Evolutionary conservation across 1,140 invertebrate genomes (phyloP).

Genomic region (Drosophila tani): DNA sequence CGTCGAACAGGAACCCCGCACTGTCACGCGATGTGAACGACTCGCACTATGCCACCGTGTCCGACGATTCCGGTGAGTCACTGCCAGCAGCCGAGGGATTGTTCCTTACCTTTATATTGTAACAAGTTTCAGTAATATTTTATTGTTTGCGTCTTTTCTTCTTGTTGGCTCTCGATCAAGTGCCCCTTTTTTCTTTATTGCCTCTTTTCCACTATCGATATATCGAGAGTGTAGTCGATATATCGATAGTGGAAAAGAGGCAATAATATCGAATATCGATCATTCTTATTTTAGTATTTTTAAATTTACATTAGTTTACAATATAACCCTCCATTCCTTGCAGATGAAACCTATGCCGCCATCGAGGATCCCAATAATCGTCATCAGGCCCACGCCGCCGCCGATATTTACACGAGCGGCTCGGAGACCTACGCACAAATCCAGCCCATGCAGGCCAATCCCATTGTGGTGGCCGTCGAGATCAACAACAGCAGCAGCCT

Average conservation of each 20-base stretch:
- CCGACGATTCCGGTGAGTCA: conserved; percentile 91
- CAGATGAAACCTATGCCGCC: conserved; percentile 95
- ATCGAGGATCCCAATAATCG: conserved; percentile 92
- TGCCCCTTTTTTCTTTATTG: too few relatives aligned
- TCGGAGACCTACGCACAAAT: conserved; percentile 96
- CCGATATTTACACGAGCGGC: conserved; percentile 89
- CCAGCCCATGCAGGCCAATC: conserved; percentile 87
- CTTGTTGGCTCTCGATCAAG: too few relatives aligned
- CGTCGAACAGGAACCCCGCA: conserved; percentile 84
- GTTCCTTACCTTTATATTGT: not conserved
- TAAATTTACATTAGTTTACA: too few relatives aligned
- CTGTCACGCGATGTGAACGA: conserved; percentile 84
- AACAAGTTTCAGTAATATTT: too few relatives aligned
- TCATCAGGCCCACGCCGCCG: conserved; percentile 85
- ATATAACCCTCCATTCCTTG: not conserved
- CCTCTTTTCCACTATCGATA: too few relatives aligned
- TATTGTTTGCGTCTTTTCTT: too few relatives aligned
- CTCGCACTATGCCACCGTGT: conserved; percentile 93
- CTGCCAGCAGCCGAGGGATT: not conserved
- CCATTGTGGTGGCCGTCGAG: conserved; percentile 86
- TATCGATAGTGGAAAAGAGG: too few relatives aligned
- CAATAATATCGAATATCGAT: too few relatives aligned
- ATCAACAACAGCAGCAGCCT: conserved; percentile 81
- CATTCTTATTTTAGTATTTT: too few relatives aligned
- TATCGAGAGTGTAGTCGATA: too few relatives aligned